phyloP scores from a whole-genome alignment of 2,888 invertebrate species.

The Coenonympha arcania region DNA sequence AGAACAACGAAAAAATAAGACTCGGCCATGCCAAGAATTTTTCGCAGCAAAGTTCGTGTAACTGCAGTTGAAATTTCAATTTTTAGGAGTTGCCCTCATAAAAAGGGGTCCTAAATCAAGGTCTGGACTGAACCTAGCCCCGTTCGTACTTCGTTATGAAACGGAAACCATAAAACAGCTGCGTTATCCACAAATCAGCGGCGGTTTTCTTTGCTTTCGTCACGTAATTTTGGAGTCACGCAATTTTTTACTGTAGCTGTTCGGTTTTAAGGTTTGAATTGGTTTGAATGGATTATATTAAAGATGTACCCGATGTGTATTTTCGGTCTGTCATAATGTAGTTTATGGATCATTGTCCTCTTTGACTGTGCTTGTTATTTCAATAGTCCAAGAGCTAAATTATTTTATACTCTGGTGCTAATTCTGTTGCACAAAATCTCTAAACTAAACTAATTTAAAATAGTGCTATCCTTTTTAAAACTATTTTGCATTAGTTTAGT shows the following conservation, averaged over 20 bases:
- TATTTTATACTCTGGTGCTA: no score
- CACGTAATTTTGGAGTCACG: slow-evolving; percentile 13
- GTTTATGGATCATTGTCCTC: slow-evolving; percentile 55
- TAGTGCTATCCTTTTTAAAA: no score
- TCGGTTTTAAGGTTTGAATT: slow-evolving; percentile 21
- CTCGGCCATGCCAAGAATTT: not conserved
- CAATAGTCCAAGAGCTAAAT: not conserved
- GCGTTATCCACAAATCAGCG: slow-evolving; percentile 63
- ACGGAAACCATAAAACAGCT: slow-evolving; percentile 62
- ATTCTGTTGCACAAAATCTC: no score
- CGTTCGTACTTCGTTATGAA: slow-evolving; percentile 50
- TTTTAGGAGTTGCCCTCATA: slow-evolving; percentile 8
- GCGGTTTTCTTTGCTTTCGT: slow-evolving; percentile 43
- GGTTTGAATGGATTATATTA: slow-evolving; percentile 3
- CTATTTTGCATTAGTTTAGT: no score
- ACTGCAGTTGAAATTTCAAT: not conserved
- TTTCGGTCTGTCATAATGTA: slow-evolving; percentile 50
- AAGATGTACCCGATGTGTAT: slow-evolving; percentile 32
- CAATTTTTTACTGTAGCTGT: slow-evolving; percentile 28
- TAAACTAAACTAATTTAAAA: no score
- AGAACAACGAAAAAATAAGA: no score
- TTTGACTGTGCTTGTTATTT: slow-evolving; percentile 28
- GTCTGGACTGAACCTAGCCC: slow-evolving; percentile 30
- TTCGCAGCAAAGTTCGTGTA: not conserved
- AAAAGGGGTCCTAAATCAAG: slow-evolving; percentile 11